Base-by-base conservation (phyloP, 37 sponge, comb jelly and placozoan genomes). In the Agelas oroides region DNA sequence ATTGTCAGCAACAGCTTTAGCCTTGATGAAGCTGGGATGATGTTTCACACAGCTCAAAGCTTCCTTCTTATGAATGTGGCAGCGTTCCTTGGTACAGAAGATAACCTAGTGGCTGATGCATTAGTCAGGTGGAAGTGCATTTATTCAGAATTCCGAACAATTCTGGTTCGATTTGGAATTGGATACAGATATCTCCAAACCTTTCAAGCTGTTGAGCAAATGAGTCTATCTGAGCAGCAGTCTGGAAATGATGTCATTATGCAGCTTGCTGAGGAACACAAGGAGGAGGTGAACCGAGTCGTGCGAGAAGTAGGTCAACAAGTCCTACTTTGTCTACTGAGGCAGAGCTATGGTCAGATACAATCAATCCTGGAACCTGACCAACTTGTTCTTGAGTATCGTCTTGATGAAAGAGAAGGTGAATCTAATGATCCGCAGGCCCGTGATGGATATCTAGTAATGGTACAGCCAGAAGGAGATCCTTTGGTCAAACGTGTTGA, bases 121-220 rank as follows among this genome's bases (percentile, higher is more conserved):
- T 30, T 80, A 6, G 60, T 80, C n/a, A 67, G 33, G 24, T 80
- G 81, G 81, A 80, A 80, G 28, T 80, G 70, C 35, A 67, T 80
- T 54, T 66, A 66, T 24, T 80, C 81, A 36, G 81, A 80, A 69
- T 80, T 80, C 46, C 59, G 70, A 21, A 56, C 70, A 13, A 2
- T 66, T 27, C 81, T 80, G 23, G 67, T 80, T 68, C 70, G 32
- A 55, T 34, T 80, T 54, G 81, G 81, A 28, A 25, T 80, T 32
- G 60, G 81, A 1, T 52, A 23, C 17, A 19, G 28, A 3, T 80
- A 69, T 68, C n/a, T 69, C 24, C 20, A 80, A 53, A 80, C 81
- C 34, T 80, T 69, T 27, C 81, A 69, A 56, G 81, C 56, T 15
- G 38, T 80, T 41, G 27, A 65, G 37, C 56, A 53, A 34, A 56